These are phyloP conservation scores for Dermatophagoides farinae DNA, from an alignment of 1,140 invertebrate genomes.

Conservation along the genomic window DNA sequence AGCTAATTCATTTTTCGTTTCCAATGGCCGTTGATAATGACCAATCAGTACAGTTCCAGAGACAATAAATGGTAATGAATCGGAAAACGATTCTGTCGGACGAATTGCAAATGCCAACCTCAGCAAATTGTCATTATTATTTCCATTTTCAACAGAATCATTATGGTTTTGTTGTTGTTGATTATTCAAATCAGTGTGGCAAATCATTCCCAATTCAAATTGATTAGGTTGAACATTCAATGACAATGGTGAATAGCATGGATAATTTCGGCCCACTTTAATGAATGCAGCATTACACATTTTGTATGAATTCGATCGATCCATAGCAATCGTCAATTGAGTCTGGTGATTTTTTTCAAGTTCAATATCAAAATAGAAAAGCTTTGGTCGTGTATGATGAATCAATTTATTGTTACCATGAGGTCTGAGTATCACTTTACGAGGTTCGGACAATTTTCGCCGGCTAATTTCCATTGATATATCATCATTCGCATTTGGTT, in stretches of 20 bases:
- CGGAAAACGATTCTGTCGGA: not conserved
- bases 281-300: conserved; percentile 18
- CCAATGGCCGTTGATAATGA: not conserved
- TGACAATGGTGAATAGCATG: conserved; percentile 16
- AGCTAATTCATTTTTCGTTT: not conserved
- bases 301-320: conserved; percentile 11
- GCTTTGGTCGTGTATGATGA: conserved; percentile 5
- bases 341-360: conserved; percentile 13
- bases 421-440: conserved; percentile 12
- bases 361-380: conserved; percentile 17
- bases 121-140: conserved; percentile 6
- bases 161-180: not conserved
- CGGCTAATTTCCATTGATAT: too few relatives aligned
- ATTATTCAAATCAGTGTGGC: conserved; percentile 18
- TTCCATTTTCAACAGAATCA: too few relatives aligned
- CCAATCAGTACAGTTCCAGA: not conserved
- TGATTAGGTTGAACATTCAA: conserved; percentile 8
- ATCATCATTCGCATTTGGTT: not conserved
- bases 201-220: conserved; percentile 18
- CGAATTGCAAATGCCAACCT: conserved; percentile 1
- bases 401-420: conserved; percentile 7
- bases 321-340: conserved; percentile 12
- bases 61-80: not conserved
- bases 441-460: conserved; percentile 10
- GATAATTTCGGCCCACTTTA: conserved; percentile 19